These are phyloP conservation scores for Leucopsar rothschildi DNA, from an alignment of 2,113 vertebrate species.

Conservation along the genomic window DNA sequence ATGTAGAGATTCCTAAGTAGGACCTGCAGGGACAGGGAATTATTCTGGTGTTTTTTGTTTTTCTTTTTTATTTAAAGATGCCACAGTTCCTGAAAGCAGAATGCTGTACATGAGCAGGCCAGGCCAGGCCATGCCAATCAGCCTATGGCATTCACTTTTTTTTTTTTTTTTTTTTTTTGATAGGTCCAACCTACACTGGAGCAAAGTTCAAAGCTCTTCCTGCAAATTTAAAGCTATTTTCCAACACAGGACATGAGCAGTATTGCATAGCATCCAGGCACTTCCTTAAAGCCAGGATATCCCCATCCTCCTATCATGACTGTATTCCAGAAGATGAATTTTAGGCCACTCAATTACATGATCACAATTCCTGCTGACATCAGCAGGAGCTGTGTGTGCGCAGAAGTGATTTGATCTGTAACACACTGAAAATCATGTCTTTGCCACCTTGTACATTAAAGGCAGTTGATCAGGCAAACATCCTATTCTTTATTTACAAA, in stretches of 20 bases:
- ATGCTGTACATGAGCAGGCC: not conserved
- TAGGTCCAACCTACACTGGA: not conserved
- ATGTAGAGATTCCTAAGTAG: not conserved
- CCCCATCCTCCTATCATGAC: not conserved
- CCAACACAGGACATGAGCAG: not conserved
- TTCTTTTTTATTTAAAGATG: not conserved
- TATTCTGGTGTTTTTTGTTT: not conserved
- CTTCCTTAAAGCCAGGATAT: not conserved
- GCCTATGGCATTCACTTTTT: not conserved
- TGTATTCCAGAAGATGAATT: not conserved
- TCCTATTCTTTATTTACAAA: not conserved
- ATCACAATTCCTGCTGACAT: not conserved
- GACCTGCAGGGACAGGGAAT: not conserved
- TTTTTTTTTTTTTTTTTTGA: not conserved
- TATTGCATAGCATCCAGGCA: conserved; percentile 13
- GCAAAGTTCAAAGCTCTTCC: not conserved
- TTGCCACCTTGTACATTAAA: not conserved
- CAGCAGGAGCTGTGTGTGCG: not conserved
- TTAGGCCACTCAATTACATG: not conserved
- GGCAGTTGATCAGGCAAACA: not conserved
- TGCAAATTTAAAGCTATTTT: not conserved
- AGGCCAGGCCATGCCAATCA: not conserved
- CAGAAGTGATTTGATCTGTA: not conserved
- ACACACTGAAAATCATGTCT: not conserved
- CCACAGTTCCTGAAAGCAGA: not conserved